Conservation (phyloP, 2,113 vertebrate species). For the Suricata suricatta region DNA sequence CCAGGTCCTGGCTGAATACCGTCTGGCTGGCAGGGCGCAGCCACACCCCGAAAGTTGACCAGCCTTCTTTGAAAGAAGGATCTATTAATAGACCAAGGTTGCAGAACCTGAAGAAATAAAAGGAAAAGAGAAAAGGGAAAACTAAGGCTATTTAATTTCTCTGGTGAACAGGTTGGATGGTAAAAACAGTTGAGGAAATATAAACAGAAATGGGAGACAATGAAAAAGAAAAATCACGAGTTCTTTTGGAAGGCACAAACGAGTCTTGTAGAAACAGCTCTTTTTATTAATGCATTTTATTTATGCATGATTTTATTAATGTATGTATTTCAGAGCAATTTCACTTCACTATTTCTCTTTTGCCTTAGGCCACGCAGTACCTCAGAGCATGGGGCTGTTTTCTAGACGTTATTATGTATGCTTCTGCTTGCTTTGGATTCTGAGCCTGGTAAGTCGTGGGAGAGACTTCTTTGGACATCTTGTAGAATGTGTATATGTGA, state of each 20-base stretch:
- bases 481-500: background rate
- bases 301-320: background rate
- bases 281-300: background rate
- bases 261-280: background rate
- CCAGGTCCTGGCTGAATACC: background rate
- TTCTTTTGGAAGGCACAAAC: background rate
- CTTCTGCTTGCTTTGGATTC: background rate
- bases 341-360: background rate
- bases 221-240: background rate
- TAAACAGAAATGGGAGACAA: background rate
- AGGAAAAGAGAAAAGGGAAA: background rate
- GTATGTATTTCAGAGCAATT: background rate
- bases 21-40: background rate
- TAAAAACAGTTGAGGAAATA: background rate
- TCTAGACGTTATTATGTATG: background rate
- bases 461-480: background rate
- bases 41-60: accelerated
- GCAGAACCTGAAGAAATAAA: background rate
- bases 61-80: background rate
- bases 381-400: background rate
- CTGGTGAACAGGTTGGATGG: background rate
- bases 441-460: background rate
- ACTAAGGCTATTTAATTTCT: background rate
- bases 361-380: background rate
- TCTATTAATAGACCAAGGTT: background rate